Evolutionary conservation across 2,113 vertebrate genomes (phyloP).

Genomic region (Catharus minimus): DNA sequence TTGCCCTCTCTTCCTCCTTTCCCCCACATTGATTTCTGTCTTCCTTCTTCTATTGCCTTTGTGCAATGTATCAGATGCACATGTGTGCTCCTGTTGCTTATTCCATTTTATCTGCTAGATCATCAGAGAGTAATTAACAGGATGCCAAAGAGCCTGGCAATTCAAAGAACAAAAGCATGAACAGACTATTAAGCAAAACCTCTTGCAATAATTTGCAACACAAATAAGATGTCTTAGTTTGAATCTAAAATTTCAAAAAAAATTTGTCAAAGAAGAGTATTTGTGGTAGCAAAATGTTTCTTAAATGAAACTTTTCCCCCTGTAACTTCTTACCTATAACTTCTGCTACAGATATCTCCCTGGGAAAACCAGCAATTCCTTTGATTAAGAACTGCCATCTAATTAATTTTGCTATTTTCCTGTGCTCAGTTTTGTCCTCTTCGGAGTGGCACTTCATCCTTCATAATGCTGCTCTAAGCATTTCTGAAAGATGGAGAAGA

Average conservation of each 20-base stretch:
- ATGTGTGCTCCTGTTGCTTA: background rate
- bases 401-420: background rate
- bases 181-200: background rate
- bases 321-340: background rate
- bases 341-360: background rate
- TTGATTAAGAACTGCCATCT: background rate
- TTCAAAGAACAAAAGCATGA: background rate
- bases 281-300: background rate
- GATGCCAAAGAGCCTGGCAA: background rate
- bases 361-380: background rate
- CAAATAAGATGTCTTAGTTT: background rate
- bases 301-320: background rate
- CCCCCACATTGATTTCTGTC: background rate
- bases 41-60: background rate
- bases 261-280: background rate
- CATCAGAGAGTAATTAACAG: background rate
- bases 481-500: constrained; percentile 9
- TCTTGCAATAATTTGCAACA: background rate
- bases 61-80: background rate
- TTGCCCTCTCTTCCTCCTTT: rapidly evolving
- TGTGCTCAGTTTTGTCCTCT: background rate
- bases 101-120: background rate
- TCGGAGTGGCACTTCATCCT: background rate
- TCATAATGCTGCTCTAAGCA: background rate
- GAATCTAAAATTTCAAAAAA: background rate